Base-by-base conservation (phyloP, 2,113 vertebrate species). In the Polypterus senegalus region DNA sequence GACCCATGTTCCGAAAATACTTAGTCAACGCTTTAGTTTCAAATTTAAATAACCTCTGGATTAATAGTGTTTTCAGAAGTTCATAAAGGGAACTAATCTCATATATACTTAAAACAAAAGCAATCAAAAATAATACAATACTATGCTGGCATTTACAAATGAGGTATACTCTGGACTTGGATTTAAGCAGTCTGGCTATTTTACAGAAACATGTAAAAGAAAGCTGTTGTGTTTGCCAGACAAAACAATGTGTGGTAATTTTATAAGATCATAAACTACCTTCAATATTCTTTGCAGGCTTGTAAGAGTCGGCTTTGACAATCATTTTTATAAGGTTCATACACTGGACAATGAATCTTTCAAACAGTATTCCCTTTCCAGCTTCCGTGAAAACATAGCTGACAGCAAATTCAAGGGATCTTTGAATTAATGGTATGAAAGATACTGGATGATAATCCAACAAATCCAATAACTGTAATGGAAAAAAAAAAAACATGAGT, bases 291-390 rank as follows among this genome's bases (percentile, higher is more conserved):
- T 98, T 99, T 65, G 87, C 86, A 62, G 91, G 92, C 75, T 93
- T 97, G 79, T 94, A 97, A 64, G 92, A 83, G n/a, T 94, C 91
- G 51, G 95, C 96, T 83, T 95, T 98, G 58, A 99, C 88, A 70
- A 98, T 98, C 89, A 92, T 89, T 83, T 98, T 99, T 81, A 98
- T 92, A 68, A 99, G 91, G 82, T 92, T 97, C 95, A 98, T 94
- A 83, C 95, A 98, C 9, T 97, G 96, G 59, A 98, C 95, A 66
- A 92, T 96, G 77, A 98, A 98, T 59, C 91, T 88, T 59, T 99
- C 93, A 76, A 97, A 97, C 9, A 87, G 85, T 63, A 94, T 73
- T 46, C 90, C 92, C 71, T 94, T 89, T n/a, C 92, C 94, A 53
- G 83, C 86, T 56, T 89, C 88, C n/a, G 94, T 95, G 81, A 99